A percentile compares a stretch with the other conserved stretches of the same genome.
Evolutionary conservation across 2,888 invertebrate species (phyloP).

Genomic region (Eristalis pertinax): DNA sequence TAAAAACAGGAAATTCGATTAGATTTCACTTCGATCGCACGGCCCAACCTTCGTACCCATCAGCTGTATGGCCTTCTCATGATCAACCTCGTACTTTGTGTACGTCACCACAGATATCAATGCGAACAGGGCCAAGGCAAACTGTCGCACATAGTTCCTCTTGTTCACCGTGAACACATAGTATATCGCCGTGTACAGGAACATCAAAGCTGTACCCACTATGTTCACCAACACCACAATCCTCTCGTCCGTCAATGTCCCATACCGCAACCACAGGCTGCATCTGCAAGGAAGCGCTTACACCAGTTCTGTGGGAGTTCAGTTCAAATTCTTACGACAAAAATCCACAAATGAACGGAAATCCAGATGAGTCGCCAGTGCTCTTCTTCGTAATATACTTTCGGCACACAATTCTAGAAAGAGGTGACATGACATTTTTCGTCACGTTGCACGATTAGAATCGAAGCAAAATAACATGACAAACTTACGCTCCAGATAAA

Average conservation of each 20-base stretch:
- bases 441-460: neutral
- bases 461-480: neutral
- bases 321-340: conserved; percentile 85
- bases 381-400: conserved; percentile 88
- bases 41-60: conserved; percentile 83
- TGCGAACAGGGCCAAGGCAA: conserved; percentile 82
- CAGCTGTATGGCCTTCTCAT: conserved; percentile 82
- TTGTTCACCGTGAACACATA: conserved; percentile 89
- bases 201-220: conserved; percentile 88
- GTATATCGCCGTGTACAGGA: conserved; percentile 87
- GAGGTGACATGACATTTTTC: conserved; percentile 44
- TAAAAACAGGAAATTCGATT: conserved; percentile 75
- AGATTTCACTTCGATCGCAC: neutral
- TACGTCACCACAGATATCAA: conserved; percentile 84
- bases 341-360: conserved; percentile 90
- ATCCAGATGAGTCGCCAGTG: conserved; percentile 88
- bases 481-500: conserved; percentile 92
- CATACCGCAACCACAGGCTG: conserved; percentile 91
- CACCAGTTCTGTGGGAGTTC: neutral
- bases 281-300: conserved; percentile 82
- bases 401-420: conserved; percentile 88
- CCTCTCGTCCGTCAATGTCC: conserved; percentile 87
- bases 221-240: conserved; percentile 89
- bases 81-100: conserved; percentile 83
- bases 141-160: conserved; percentile 85